A percentile compares a stretch with the other conserved stretches of the same genome.
Evolutionary conservation across 1,140 invertebrate species (phyloP).

Genomic region (Drosophila teissieri): DNA sequence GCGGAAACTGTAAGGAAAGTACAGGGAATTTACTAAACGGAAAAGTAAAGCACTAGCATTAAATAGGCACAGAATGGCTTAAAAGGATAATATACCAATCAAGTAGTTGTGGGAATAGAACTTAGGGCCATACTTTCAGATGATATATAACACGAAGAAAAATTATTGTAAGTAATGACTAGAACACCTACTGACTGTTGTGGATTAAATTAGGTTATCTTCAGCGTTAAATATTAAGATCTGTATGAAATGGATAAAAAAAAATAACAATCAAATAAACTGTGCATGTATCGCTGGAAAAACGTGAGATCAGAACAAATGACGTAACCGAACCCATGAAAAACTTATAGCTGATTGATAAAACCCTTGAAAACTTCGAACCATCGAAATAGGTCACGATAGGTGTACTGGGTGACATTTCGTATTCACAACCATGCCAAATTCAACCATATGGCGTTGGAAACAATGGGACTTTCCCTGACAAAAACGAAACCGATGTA

Average conservation of each 20-base stretch:
- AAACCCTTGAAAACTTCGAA: not conserved
- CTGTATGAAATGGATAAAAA: too few relatives aligned
- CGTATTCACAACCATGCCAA: slow-evolving; percentile 30
- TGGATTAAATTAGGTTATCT: too few relatives aligned
- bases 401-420: too few relatives aligned
- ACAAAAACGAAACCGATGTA: slow-evolving; percentile 23
- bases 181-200: too few relatives aligned
- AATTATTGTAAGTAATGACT: not conserved
- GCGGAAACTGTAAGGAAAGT: not conserved
- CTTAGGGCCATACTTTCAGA: too few relatives aligned
- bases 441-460: slow-evolving; percentile 41
- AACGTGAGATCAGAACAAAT: not conserved
- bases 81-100: slow-evolving; percentile 10
- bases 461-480: slow-evolving; percentile 51
- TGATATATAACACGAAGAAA: too few relatives aligned
- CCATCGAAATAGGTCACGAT: slow-evolving; percentile 25
- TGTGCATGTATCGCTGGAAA: too few relatives aligned
- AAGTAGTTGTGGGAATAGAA: not conserved
- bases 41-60: slow-evolving; percentile 17
- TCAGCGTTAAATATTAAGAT: too few relatives aligned
- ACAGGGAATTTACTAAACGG: slow-evolving; percentile 2
- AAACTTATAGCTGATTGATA: not conserved
- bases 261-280: too few relatives aligned
- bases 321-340: not conserved
- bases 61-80: not conserved